Conservation (phyloP, 2,888 invertebrate species). For the Pandemis cinnamomeana region DNA sequence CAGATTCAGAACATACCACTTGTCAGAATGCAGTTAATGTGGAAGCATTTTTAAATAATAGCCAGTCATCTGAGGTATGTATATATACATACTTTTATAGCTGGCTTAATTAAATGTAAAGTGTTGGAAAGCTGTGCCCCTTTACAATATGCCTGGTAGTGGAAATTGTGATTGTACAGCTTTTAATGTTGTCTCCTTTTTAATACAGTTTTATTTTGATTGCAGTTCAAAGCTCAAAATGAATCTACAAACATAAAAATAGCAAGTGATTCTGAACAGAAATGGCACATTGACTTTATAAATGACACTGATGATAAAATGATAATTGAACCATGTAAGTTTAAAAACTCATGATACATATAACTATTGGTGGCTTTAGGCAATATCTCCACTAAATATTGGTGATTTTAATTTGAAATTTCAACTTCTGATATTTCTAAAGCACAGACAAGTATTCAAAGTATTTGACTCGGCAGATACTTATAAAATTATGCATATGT, state of each 20-base stretch:
- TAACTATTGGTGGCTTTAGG: no score
- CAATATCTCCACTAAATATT: no score
- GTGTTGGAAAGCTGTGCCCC: background rate
- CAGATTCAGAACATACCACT: slow-evolving; percentile 53
- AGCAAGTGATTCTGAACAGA: slow-evolving; percentile 49
- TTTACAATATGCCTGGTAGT: background rate
- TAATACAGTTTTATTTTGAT: background rate
- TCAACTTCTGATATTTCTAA: no score
- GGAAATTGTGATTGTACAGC: background rate
- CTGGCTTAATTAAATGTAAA: no score
- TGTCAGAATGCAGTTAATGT: slow-evolving; percentile 59
- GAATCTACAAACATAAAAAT: slow-evolving; percentile 18
- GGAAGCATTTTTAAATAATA: slow-evolving; percentile 66
- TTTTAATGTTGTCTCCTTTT: background rate
- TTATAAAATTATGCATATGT: no score
- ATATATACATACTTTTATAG: no score
- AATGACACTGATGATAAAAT: slow-evolving; percentile 57
- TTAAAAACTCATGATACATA: background rate
- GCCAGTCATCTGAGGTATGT: slow-evolving; percentile 54
- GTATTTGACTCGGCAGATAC: no score
- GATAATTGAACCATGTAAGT: slow-evolving; percentile 63
- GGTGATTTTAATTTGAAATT: no score
- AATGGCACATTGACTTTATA: slow-evolving; percentile 63
- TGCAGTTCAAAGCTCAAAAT: slow-evolving; percentile 20
- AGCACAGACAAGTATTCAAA: no score